A percentile compares a stretch with the other conserved stretches of the same genome.
These are phyloP conservation scores for Crotalus tigris DNA, from an alignment of 2,113 vertebrate genomes.

Conservation along the genomic window DNA sequence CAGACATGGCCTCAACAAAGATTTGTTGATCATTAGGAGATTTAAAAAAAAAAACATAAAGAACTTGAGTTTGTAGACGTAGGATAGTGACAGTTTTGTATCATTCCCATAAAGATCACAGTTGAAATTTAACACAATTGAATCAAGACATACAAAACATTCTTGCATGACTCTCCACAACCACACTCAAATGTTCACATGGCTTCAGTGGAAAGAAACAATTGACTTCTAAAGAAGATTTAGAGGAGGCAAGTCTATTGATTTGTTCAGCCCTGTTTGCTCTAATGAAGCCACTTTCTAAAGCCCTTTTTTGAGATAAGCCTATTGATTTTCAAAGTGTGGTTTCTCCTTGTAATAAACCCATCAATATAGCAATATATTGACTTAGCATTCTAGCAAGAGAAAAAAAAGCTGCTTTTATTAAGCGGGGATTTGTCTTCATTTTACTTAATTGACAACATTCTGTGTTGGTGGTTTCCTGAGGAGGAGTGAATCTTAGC, in stretches of 20 bases:
- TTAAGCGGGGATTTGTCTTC: conserved; percentile 55
- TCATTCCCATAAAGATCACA: not conserved
- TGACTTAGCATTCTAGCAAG: conserved; percentile 41
- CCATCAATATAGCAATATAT: conserved; percentile 53
- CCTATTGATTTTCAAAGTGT: conserved; percentile 58
- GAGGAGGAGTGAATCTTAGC: conserved; percentile 33
- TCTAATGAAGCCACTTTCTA: conserved; percentile 53
- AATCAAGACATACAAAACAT: not conserved
- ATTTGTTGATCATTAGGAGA: not conserved
- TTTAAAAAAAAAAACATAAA: not conserved
- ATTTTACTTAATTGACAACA: conserved; percentile 37
- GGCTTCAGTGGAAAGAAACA: conserved; percentile 35
- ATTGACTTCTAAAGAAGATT: conserved; percentile 16
- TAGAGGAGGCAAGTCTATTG: conserved; percentile 30
- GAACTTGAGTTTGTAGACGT: too few relatives aligned
- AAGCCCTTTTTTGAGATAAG: conserved; percentile 34
- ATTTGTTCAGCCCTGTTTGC: conserved; percentile 24
- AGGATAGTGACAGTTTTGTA: too few relatives aligned
- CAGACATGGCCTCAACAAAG: not conserved
- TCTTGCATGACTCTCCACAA: conserved; percentile 41
- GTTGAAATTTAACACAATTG: not conserved
- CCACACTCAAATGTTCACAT: conserved; percentile 18
- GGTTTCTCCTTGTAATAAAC: conserved; percentile 57
- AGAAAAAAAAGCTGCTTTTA: conserved; percentile 43
- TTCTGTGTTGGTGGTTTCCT: not conserved